These are phyloP conservation scores for Whitmania pigra DNA, from an alignment of 1,140 invertebrate genomes.

Conservation along the genomic window DNA sequence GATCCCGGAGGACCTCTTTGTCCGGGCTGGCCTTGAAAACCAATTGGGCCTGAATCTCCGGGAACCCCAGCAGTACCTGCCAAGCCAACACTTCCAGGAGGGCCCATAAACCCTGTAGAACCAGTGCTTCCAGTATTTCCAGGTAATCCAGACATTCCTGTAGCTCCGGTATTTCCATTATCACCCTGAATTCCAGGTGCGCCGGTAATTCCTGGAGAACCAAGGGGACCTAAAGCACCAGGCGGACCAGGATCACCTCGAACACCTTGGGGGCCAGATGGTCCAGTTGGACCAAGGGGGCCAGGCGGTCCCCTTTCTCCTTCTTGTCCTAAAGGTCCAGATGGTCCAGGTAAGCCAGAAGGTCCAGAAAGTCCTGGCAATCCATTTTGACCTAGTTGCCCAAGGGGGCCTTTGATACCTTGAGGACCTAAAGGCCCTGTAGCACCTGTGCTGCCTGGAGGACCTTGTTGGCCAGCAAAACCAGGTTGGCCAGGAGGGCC, in stretches of 20 bases:
- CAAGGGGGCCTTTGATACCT: conserved; percentile 15
- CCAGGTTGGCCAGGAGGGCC: conserved; percentile 14
- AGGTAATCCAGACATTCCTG: conserved; percentile 22
- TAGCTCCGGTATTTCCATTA: conserved; percentile 17
- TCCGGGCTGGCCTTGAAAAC: conserved; percentile 24
- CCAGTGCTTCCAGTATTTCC: conserved; percentile 25
- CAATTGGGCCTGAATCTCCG: conserved; percentile 22
- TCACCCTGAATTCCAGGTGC: conserved; percentile 17
- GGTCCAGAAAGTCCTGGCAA: conserved; percentile 13
- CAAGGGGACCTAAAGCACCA: conserved; percentile 44
- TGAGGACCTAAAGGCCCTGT: conserved; percentile 1
- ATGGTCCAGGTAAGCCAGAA: conserved; percentile 3
- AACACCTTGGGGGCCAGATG: conserved; percentile 15
- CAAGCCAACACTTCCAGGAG: conserved; percentile 21
- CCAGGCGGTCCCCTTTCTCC: conserved; percentile 45
- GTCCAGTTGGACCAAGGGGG: conserved; percentile 51
- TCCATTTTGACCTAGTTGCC: conserved; percentile 4
- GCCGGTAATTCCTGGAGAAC: conserved; percentile 19
- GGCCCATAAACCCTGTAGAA: conserved; percentile 20
- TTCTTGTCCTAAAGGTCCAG: conserved; percentile 13
- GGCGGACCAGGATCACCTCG: conserved; percentile 40
- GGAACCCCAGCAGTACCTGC: conserved; percentile 20
- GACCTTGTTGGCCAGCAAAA: conserved; percentile 9
- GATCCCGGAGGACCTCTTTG: conserved; percentile 20
- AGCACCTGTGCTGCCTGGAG: conserved; percentile 11